Evolutionary conservation across 1,140 invertebrate genomes (phyloP).

Genomic region (Drosophila jambulina): DNA sequence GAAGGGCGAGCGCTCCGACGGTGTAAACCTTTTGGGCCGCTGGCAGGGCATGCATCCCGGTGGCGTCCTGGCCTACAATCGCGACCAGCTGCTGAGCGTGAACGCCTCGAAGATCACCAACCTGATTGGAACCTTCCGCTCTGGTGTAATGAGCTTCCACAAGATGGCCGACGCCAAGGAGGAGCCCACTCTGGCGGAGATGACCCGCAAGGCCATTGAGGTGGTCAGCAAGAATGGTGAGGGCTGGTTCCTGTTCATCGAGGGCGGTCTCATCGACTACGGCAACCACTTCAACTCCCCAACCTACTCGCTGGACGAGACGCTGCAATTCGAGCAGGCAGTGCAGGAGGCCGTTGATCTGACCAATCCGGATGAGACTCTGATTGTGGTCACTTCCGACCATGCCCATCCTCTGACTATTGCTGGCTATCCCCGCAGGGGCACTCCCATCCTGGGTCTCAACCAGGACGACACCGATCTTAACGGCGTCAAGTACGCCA

Average conservation of each 20-base stretch:
- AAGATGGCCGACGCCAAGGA: conserved; percentile 85
- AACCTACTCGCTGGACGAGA: conserved; percentile 87
- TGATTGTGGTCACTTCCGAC: conserved; percentile 89
- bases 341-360: conserved; percentile 86
- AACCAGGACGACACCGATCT: conserved; percentile 83
- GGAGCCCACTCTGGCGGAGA: conserved; percentile 90
- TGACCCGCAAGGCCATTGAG: conserved; percentile 90
- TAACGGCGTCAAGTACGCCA: conserved; percentile 90
- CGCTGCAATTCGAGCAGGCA: conserved; percentile 87
- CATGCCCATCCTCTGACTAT: conserved; percentile 88
- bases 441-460: conserved; percentile 86
- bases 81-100: conserved; percentile 85
- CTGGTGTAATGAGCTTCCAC: conserved; percentile 86
- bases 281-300: conserved; percentile 88
- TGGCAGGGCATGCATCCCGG: conserved; percentile 84
- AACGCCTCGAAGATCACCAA: conserved; percentile 85
- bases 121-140: conserved; percentile 86
- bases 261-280: conserved; percentile 89
- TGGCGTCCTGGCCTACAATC: conserved; percentile 86
- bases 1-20: conserved; percentile 86
- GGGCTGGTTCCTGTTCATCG: conserved; percentile 90
- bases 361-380: conserved; percentile 87
- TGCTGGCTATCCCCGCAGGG: conserved; percentile 87
- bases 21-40: conserved; percentile 85
- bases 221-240: conserved; percentile 88